Conservation (phyloP, 1,140 invertebrate genomes). For the Drosophila seguyi region DNA sequence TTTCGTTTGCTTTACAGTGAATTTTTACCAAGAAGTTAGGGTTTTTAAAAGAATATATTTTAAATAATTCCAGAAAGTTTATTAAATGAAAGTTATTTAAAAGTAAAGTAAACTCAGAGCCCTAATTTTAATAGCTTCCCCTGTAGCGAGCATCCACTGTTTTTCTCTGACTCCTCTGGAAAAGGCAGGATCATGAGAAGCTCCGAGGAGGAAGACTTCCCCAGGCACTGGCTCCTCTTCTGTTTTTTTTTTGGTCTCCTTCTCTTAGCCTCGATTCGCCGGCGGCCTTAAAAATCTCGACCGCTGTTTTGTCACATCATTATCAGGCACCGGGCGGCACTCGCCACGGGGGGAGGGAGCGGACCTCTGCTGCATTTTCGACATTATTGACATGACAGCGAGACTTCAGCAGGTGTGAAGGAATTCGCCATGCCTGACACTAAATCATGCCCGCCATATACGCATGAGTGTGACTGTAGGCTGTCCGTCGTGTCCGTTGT, state of each 20-base stretch:
- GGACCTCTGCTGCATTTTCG: slow-evolving; percentile 59
- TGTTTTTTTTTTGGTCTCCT: background rate
- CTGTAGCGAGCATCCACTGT: background rate
- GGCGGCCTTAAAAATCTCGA: slow-evolving; percentile 59
- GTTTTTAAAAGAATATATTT: too few relatives aligned
- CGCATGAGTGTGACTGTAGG: slow-evolving; percentile 52
- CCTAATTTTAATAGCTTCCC: background rate
- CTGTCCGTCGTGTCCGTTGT: slow-evolving; percentile 4
- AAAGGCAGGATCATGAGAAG: background rate
- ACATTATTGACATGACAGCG: slow-evolving; percentile 83
- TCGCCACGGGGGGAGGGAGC: slow-evolving; percentile 1
- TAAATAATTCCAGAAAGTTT: too few relatives aligned
- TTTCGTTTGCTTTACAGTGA: too few relatives aligned
- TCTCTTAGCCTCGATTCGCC: slow-evolving; percentile 33
- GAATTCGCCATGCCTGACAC: slow-evolving; percentile 70
- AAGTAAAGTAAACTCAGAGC: background rate
- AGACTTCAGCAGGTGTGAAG: slow-evolving; percentile 78
- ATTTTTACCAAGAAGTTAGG: too few relatives aligned
- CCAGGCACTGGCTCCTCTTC: slow-evolving; percentile 17
- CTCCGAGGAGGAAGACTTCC: background rate
- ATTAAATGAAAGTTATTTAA: too few relatives aligned
- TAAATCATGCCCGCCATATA: slow-evolving; percentile 68
- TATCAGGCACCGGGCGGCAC: slow-evolving; percentile 63
- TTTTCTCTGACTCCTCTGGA: background rate
- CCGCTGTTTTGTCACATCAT: slow-evolving; percentile 84